These are phyloP conservation scores for Formica exsecta DNA, from an alignment of 1,140 invertebrate genomes.

Conservation along the genomic window DNA sequence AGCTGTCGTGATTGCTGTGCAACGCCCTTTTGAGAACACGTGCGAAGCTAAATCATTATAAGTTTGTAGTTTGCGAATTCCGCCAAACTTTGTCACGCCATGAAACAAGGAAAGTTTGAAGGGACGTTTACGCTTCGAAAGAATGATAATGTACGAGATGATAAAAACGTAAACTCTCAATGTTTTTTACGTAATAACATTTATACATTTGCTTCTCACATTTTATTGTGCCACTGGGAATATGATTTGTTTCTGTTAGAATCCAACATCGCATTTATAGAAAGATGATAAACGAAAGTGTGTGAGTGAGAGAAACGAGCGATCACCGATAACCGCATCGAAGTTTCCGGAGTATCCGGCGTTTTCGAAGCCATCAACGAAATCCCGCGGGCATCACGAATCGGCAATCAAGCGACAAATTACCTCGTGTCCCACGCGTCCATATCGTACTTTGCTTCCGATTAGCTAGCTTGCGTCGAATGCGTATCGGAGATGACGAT, in stretches of 20 bases:
- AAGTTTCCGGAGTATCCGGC: constrained; percentile 57
- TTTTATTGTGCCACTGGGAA: not conserved
- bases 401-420: constrained; percentile 79
- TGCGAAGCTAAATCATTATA: constrained; percentile 18
- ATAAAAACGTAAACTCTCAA: not conserved
- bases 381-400: constrained; percentile 74
- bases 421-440: constrained; percentile 67
- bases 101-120: not conserved
- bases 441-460: constrained; percentile 63
- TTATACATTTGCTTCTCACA: not conserved
- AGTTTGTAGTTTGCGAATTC: constrained; percentile 8
- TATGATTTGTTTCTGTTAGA: not conserved
- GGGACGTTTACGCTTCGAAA: not conserved
- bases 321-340: constrained; percentile 71
- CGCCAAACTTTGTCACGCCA: not conserved
- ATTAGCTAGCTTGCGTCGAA: constrained; percentile 48
- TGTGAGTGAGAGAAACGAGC: constrained; percentile 45
- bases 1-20: constrained; percentile 11
- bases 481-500: constrained; percentile 52
- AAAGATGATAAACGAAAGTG: not conserved
- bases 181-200: not conserved
- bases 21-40: constrained; percentile 8
- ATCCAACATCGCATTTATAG: not conserved
- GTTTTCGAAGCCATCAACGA: constrained; percentile 62
- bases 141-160: not conserved